A percentile compares a stretch with the other conserved stretches of the same genome.
phyloP scores from a whole-genome alignment of 35 echinoderm and acorn worm species.

The Eucidaris tribuloides region DNA sequence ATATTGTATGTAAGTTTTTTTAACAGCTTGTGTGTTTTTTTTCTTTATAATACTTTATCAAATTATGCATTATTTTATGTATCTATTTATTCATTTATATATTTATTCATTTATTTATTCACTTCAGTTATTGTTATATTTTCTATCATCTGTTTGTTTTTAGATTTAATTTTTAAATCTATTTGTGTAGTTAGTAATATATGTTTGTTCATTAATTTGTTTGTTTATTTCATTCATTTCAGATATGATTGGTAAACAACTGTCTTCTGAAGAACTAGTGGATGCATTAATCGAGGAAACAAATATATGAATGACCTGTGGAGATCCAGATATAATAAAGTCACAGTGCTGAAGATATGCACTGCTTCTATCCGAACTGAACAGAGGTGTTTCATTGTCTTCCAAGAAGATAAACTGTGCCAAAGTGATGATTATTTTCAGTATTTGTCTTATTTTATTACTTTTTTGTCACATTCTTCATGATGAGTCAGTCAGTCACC shows the following conservation, averaged over 20 bases:
- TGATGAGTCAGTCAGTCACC: too few relatives aligned
- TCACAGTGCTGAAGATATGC: too few relatives aligned
- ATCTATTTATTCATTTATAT: neutral
- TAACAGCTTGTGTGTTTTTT: too few relatives aligned
- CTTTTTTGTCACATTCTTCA: too few relatives aligned
- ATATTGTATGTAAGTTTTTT: too few relatives aligned
- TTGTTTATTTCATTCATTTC: conserved; percentile 17
- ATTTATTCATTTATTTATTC: neutral
- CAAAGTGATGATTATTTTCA: too few relatives aligned
- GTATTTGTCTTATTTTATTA: too few relatives aligned
- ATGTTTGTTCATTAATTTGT: neutral
- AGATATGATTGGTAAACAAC: conserved; percentile 91
- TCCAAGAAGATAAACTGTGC: too few relatives aligned
- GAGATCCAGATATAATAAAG: too few relatives aligned
- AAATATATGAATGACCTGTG: neutral
- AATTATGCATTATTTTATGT: too few relatives aligned
- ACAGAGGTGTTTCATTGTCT: too few relatives aligned
- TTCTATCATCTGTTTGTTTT: neutral
- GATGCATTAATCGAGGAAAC: conserved; percentile 60
- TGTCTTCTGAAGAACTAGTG: conserved; percentile 67
- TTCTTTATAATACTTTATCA: neutral
- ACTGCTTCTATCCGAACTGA: too few relatives aligned
- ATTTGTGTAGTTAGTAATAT: neutral
- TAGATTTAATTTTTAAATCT: neutral
- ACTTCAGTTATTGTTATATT: neutral